These are phyloP conservation scores for Dichetophora obliterata DNA, from an alignment of 2,888 invertebrate genomes.

Conservation along the genomic window DNA sequence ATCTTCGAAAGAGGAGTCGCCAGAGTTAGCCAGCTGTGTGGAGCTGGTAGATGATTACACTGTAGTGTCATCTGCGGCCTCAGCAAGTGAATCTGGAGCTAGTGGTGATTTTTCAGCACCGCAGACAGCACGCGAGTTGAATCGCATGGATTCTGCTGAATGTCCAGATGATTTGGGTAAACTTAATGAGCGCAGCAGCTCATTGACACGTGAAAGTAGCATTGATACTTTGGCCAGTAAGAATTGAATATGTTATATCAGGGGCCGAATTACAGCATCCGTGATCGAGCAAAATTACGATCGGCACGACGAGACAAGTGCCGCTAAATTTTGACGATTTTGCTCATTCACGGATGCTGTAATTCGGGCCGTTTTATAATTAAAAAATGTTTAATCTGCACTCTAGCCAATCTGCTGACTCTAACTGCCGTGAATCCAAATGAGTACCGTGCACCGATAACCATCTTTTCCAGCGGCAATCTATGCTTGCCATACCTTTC, in stretches of 20 bases:
- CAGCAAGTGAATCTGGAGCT: constrained; percentile 51
- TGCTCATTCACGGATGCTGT: too few relatives aligned
- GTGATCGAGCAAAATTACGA: too few relatives aligned
- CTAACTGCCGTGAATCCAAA: constrained; percentile 65
- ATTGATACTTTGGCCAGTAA: constrained; percentile 74
- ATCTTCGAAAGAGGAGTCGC: constrained; percentile 42
- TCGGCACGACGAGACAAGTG: too few relatives aligned
- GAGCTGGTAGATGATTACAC: constrained; percentile 47
- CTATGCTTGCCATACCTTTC: constrained; percentile 96
- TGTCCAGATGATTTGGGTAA: constrained; percentile 54
- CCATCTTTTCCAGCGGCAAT: constrained; percentile 90
- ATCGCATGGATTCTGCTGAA: constrained; percentile 62
- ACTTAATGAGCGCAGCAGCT: constrained; percentile 61
- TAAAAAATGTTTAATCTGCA: background rate
- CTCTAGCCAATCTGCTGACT: constrained; percentile 61
- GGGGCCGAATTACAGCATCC: too few relatives aligned
- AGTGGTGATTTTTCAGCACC: constrained; percentile 59
- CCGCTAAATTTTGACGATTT: too few relatives aligned
- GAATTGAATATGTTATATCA: too few relatives aligned
- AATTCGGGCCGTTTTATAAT: too few relatives aligned
- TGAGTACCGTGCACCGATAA: constrained; percentile 88
- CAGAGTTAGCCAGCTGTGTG: constrained; percentile 44
- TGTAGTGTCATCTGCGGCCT: constrained; percentile 55
- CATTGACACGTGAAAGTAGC: constrained; percentile 80
- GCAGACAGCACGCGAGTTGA: constrained; percentile 58